Base-by-base conservation (phyloP, 2,888 invertebrate species). In the Druceiella hillmani region DNA sequence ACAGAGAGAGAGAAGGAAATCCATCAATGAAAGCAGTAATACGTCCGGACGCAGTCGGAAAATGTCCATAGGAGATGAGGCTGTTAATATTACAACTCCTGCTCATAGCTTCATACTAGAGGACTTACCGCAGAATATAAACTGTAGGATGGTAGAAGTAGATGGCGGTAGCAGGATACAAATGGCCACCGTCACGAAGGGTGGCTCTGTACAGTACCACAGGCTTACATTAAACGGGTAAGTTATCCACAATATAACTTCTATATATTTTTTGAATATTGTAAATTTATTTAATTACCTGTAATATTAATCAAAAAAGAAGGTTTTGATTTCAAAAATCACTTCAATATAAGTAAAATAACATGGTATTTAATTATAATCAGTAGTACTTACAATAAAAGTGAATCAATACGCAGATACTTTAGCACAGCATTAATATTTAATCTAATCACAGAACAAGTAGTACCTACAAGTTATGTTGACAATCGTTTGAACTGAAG, bases 201-300 rank as follows among this genome's bases (percentile, higher is more conserved):
- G 81, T 53, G 93, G 93, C 1, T 79, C 82, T 4, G 76, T 87
- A 24, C 84, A 90, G 60, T 67, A 87, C 37, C 93, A 87, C 58
- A 75, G 81, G 33, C 83, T 86, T 52, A 77, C 78, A 46, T 65
- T 87, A 22, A 89, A 88, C 63, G 87, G 86, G 76, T 83, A 59
- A 66, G 71, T 50, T 33, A 36, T 36, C 9, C 10, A 26, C 6
- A 35, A 27, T 20, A 10, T 16, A 4, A 10, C n/a, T n/a, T n/a
- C n/a, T 31, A 20, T n/a, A 12, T 31, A 25, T 32, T 31, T 20
- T 27, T 11, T 36, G 14, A 14, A 34, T 29, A 27, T 20, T 25
- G 34, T 36, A 11, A 25, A 38, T 11, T 26, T n/a, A 11, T 12
- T 26, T 24, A 12, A 26, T 31, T 17, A 14, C 12, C 34, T 14